Evolutionary conservation across 2,888 invertebrate species (phyloP).

Genomic region (Melieria omissa): DNA sequence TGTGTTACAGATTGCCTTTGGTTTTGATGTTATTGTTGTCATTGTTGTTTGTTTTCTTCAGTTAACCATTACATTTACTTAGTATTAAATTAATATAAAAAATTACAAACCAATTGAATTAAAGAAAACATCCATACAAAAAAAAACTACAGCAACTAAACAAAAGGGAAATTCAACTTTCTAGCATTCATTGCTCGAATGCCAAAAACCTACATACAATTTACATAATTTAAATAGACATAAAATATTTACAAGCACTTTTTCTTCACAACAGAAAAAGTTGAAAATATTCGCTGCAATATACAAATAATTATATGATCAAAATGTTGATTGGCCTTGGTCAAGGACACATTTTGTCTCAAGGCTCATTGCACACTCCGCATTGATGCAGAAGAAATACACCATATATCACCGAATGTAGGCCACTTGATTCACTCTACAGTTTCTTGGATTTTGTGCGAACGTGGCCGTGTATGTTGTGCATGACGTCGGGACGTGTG

Average conservation of each 20-base stretch:
- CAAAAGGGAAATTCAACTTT: no score
- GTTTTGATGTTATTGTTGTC: no score
- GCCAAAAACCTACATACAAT: no score
- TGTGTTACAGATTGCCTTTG: no score
- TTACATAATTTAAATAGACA: neutral
- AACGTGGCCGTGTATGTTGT: constrained; percentile 44
- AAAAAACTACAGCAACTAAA: no score
- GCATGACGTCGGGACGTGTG: constrained; percentile 51
- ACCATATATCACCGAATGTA: constrained; percentile 18
- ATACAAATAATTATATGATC: neutral
- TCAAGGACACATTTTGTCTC: neutral
- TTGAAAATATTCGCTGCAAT: constrained; percentile 26
- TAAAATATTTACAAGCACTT: constrained; percentile 32
- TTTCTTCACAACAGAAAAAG: constrained; percentile 31
- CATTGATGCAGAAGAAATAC: neutral
- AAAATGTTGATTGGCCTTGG: neutral
- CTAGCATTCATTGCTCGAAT: no score
- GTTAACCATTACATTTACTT: no score
- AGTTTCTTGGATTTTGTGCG: constrained; percentile 53
- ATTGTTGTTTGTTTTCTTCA: no score
- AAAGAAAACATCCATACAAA: no score
- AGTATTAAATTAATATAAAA: no score
- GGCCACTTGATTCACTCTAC: neutral
- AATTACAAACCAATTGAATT: no score
- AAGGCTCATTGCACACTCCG: neutral